phyloP scores from a whole-genome alignment of 2,888 invertebrate species.

The Oligia latruncula region DNA sequence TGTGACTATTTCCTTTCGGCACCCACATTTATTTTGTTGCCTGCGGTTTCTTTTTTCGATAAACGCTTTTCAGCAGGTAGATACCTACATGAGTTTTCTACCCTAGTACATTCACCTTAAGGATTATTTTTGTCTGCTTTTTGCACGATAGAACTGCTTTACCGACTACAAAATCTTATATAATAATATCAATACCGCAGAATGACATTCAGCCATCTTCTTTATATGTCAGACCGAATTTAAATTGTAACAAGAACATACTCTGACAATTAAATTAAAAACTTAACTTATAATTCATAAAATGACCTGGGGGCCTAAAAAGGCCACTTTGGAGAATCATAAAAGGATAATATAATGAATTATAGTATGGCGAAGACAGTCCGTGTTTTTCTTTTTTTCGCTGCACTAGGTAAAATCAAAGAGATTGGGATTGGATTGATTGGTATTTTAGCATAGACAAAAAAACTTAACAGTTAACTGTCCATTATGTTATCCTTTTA shows the following conservation, averaged over 20 bases:
- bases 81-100: neutral
- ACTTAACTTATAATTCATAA: neutral
- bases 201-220: too few species aligned
- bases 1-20: constrained; percentile 18
- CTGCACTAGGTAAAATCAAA: too few species aligned
- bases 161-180: neutral
- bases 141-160: neutral
- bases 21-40: neutral
- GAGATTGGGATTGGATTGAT: too few species aligned
- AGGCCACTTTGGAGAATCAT: too few species aligned
- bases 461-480: too few species aligned
- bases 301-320: too few species aligned
- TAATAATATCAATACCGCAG: neutral
- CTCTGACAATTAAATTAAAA: neutral
- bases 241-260: neutral
- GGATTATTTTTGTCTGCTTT: neutral
- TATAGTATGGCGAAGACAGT: too few species aligned
- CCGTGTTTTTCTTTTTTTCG: too few species aligned
- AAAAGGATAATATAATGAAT: too few species aligned
- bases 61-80: neutral
- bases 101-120: neutral
- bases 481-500: too few species aligned
- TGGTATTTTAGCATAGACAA: too few species aligned
- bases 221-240: neutral
- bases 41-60: neutral